These are phyloP conservation scores for Amphipyra tragopoginis DNA, from an alignment of 2,888 invertebrate species.

Conservation along the genomic window DNA sequence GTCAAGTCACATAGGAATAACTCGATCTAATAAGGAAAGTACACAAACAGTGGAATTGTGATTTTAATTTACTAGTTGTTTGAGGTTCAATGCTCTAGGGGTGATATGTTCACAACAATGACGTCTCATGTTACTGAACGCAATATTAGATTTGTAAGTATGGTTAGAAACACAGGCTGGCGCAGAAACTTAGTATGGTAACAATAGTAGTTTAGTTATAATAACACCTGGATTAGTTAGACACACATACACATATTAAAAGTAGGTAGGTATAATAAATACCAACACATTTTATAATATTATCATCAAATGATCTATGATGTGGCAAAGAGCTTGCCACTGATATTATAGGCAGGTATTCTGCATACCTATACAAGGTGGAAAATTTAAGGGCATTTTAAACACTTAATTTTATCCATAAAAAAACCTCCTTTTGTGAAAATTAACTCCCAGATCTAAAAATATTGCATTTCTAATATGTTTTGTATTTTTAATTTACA, in stretches of 20 bases:
- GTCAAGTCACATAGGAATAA: conserved; percentile 46
- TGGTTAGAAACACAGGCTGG: conserved; percentile 48
- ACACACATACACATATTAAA: neutral
- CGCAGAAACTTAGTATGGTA: conserved; percentile 50
- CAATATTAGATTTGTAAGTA: conserved; percentile 58
- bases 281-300: too few relatives aligned
- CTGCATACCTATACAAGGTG: too few relatives aligned
- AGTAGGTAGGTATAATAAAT: too few relatives aligned
- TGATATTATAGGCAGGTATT: neutral
- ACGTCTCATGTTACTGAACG: conserved; percentile 46
- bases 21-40: conserved; percentile 56
- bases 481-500: too few relatives aligned
- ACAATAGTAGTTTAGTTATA: conserved; percentile 30
- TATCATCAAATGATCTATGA: too few relatives aligned
- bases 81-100: conserved; percentile 53
- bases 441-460: too few relatives aligned
- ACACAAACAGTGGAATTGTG: conserved; percentile 41
- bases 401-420: too few relatives aligned
- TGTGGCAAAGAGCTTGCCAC: neutral
- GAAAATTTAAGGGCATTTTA: too few relatives aligned
- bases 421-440: too few relatives aligned
- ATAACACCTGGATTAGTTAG: conserved; percentile 2
- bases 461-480: too few relatives aligned
- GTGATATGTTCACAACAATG: conserved; percentile 39
- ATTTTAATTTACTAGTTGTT: conserved; percentile 54